Evolutionary conservation across 2,797 vertebrate genomes (phyloP).

Genomic region (Pseudomugil gertrudae): DNA sequence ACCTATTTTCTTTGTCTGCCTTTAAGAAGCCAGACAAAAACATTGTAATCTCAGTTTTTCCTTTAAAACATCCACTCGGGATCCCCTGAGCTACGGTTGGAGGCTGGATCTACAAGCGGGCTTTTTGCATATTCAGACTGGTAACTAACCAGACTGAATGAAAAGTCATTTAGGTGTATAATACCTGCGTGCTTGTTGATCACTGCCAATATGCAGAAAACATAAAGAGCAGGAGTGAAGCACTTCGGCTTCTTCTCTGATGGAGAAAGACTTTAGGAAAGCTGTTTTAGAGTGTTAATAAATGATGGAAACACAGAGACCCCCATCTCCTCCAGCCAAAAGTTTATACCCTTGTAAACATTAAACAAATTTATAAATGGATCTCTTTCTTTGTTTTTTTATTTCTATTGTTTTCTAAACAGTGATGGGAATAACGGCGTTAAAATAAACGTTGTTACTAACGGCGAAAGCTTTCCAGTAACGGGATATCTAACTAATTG

Average conservation of each 20-base stretch:
- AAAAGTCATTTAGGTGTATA: slow-evolving; percentile 22
- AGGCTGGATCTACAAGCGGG: slow-evolving; percentile 18
- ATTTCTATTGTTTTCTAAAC: too few relatives aligned
- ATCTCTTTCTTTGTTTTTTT: too few relatives aligned
- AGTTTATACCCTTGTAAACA: too few relatives aligned
- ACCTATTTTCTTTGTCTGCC: slow-evolving; percentile 1
- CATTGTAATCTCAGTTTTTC: slow-evolving; percentile 9
- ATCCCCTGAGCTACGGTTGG: slow-evolving; percentile 11
- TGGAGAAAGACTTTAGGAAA: too few relatives aligned
- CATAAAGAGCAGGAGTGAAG: slow-evolving; percentile 4
- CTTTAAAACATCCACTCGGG: slow-evolving; percentile 10
- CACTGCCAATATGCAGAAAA: slow-evolving; percentile 12
- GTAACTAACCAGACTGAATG: slow-evolving; percentile 27
- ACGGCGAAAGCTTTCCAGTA: too few relatives aligned
- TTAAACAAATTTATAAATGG: too few relatives aligned
- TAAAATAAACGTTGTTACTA: too few relatives aligned
- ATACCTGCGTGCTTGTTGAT: slow-evolving; percentile 17
- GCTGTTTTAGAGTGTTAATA: too few relatives aligned
- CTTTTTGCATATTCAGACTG: slow-evolving; percentile 16
- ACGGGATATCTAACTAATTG: too few relatives aligned
- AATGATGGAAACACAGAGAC: too few relatives aligned
- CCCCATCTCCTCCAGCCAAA: too few relatives aligned
- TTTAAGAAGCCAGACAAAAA: slow-evolving; percentile 3
- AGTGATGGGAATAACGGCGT: too few relatives aligned
- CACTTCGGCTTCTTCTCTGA: slow-evolving; percentile 1